Percentiles rank a stretch among this genome's conserved stretches.
Conservation (phyloP, 2,113 vertebrate species). For the Cheirogaleus medius region DNA sequence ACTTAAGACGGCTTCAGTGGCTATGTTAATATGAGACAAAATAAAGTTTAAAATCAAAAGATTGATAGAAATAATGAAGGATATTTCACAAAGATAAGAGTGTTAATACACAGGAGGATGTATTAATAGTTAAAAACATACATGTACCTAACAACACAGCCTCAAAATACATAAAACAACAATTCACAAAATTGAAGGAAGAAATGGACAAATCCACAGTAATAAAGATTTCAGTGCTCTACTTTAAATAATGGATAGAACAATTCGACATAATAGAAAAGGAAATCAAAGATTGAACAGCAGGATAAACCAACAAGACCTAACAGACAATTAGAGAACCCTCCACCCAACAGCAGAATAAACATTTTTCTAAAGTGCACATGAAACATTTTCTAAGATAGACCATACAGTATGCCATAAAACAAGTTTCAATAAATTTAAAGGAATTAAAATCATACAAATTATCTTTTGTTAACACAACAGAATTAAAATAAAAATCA, state of each 20-base stretch:
- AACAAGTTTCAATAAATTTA: not conserved
- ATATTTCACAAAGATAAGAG: not conserved
- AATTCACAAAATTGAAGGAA: not conserved
- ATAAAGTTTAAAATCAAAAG: not conserved
- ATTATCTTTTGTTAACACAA: not conserved
- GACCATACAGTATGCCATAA: not conserved
- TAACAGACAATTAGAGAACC: not conserved
- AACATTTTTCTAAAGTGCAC: not conserved
- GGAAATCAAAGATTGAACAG: not conserved
- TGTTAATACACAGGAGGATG: not conserved
- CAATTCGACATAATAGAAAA: not conserved
- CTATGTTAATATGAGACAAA: not conserved
- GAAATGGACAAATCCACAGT: not conserved
- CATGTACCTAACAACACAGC: not conserved
- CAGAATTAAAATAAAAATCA: not conserved
- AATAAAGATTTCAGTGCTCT: not conserved
- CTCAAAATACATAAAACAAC: not conserved
- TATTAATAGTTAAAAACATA: not conserved
- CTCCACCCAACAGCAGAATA: not conserved
- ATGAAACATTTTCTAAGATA: not conserved
- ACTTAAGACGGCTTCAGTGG: not conserved
- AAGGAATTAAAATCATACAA: not conserved
- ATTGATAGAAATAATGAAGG: not conserved
- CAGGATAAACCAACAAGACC: not conserved
- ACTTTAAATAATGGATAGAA: not conserved